A percentile compares a stretch with the other conserved stretches of the same genome.
These are phyloP conservation scores for Zaprionus kolodkinae DNA, from an alignment of 1,140 invertebrate species.

Conservation along the genomic window DNA sequence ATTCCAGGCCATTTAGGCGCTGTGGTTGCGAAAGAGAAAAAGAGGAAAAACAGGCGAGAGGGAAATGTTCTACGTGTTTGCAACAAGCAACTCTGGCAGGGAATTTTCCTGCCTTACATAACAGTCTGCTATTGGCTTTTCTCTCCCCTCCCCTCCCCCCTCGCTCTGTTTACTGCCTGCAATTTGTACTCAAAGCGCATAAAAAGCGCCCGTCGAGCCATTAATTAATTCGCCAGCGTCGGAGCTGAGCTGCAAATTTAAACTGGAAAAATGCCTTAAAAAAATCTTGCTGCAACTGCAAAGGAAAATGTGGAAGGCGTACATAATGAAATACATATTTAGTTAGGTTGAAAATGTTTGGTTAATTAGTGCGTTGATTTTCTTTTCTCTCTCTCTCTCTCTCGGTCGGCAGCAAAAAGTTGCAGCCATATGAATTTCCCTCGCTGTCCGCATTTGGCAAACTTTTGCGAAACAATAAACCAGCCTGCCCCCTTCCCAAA, in stretches of 20 bases:
- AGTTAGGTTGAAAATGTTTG: constrained; percentile 70
- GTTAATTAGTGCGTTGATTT: constrained; percentile 69
- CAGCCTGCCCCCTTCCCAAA: neutral
- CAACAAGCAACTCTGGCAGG: neutral
- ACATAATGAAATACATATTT: constrained; percentile 75
- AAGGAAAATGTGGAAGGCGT: neutral
- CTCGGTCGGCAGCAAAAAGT: constrained; percentile 25
- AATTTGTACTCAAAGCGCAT: constrained; percentile 15
- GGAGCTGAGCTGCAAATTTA: constrained; percentile 64
- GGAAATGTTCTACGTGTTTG: neutral
- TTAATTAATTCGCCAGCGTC: constrained; percentile 68
- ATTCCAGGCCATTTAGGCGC: constrained; percentile 27
- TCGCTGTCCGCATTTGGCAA: constrained; percentile 9
- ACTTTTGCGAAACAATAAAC: constrained; percentile 40
- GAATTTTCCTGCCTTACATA: neutral
- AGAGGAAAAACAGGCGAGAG: neutral
- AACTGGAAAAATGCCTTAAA: constrained; percentile 38
- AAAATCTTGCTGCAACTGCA: constrained; percentile 15
- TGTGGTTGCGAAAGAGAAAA: neutral
- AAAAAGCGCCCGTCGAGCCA: constrained; percentile 43
- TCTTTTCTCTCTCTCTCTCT: constrained; percentile 8
- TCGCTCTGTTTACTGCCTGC: neutral
- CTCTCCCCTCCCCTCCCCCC: neutral
- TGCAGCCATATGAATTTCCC: constrained; percentile 54
- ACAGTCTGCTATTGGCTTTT: neutral